Conservation (phyloP, 2,888 invertebrate genomes). For the Cetonia aurata region DNA sequence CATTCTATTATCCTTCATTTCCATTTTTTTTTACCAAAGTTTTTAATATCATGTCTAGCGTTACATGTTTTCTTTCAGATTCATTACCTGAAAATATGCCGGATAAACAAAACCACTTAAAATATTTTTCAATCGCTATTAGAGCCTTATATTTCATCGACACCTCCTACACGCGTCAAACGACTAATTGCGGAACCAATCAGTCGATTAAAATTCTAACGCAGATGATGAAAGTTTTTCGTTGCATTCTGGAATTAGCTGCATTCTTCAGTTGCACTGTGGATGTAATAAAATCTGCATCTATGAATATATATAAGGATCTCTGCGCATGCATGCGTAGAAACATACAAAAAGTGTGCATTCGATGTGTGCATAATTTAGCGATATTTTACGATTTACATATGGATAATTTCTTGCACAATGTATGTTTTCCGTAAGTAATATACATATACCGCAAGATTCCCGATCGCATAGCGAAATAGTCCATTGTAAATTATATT, state of each 20-base stretch:
- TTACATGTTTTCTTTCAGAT: too few species aligned
- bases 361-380: slow-evolving; percentile 21
- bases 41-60: too few species aligned
- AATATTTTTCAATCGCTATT: neutral
- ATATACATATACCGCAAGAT: neutral
- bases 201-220: slow-evolving; percentile 1
- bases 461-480: slow-evolving; percentile 10
- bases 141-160: slow-evolving; percentile 7
- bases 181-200: slow-evolving; percentile 12
- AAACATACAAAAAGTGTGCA: slow-evolving; percentile 2
- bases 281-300: slow-evolving; percentile 16
- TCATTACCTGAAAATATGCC: too few species aligned
- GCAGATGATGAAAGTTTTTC: neutral
- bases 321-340: neutral
- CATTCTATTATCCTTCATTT: too few species aligned
- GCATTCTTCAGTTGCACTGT: neutral
- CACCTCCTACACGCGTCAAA: slow-evolving; percentile 5
- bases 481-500: slow-evolving; percentile 24
- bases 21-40: too few species aligned
- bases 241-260: neutral
- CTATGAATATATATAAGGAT: slow-evolving; percentile 7
- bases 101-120: neutral
- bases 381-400: slow-evolving; percentile 28
- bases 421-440: neutral
- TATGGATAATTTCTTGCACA: slow-evolving; percentile 10